Evolutionary conservation across 2,888 invertebrate species (phyloP).

Genomic region (Andrena marginata): DNA sequence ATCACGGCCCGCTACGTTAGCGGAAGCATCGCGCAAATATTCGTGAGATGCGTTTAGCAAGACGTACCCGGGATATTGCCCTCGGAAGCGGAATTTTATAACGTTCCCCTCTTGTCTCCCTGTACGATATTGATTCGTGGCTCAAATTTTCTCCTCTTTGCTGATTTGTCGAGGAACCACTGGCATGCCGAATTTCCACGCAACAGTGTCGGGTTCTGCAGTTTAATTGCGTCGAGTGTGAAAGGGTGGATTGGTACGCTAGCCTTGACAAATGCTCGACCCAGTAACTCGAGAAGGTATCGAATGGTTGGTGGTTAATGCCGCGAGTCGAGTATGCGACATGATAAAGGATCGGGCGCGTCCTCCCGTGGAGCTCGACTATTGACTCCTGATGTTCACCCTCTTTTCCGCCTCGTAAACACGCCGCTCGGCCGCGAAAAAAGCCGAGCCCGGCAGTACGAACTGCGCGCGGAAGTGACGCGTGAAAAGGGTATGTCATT

Average conservation of each 20-base stretch:
- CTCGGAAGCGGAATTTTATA: conserved; percentile 9
- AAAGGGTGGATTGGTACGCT: not conserved
- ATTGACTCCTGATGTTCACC: conserved; percentile 57
- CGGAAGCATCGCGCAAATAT: conserved; percentile 35
- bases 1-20: conserved; percentile 19
- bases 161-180: too few species aligned
- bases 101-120: not conserved
- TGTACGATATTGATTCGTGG: not conserved
- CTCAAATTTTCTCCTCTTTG: not conserved
- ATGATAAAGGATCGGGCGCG: conserved; percentile 44
- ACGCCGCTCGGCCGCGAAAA: conserved; percentile 45
- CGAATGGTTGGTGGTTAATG: conserved; percentile 32
- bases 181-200: not conserved
- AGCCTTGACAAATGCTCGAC: conserved; percentile 8
- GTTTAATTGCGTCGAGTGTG: too few species aligned
- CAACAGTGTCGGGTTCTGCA: too few species aligned
- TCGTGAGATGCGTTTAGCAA: conserved; percentile 37
- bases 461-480: conserved; percentile 63
- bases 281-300: conserved; percentile 14
- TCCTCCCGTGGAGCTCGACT: conserved; percentile 34
- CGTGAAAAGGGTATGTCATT: conserved; percentile 67
- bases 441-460: conserved; percentile 28
- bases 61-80: conserved; percentile 11
- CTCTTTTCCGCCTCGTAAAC: conserved; percentile 71
- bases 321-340: conserved; percentile 38